Conservation (phyloP, 2,888 invertebrate species). For the Tipula vernalis region DNA sequence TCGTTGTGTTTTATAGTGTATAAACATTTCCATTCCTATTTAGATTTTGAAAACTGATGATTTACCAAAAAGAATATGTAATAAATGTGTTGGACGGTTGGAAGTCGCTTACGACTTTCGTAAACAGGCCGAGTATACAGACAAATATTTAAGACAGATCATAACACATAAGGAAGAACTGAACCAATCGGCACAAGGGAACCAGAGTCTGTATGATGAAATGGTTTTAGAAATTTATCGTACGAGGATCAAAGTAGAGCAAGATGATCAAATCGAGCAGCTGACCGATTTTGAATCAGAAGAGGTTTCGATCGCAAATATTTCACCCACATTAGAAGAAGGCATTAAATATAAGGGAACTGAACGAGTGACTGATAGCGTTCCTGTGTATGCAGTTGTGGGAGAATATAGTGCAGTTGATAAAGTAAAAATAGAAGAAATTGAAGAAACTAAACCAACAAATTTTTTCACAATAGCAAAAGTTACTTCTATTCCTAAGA, state of each 20-base stretch:
- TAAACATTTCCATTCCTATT: neutral
- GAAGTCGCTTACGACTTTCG: conserved; percentile 25
- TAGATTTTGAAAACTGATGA: conserved; percentile 24
- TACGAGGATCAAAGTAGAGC: conserved; percentile 12
- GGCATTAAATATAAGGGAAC: too few species aligned
- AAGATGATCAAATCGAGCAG: conserved; percentile 13
- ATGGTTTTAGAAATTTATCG: neutral
- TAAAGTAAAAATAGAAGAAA: too few species aligned
- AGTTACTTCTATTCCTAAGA: too few species aligned
- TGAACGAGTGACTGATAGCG: too few species aligned
- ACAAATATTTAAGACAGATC: conserved; percentile 23
- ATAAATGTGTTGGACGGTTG: conserved; percentile 22
- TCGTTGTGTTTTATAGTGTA: too few species aligned
- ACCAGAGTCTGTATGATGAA: neutral
- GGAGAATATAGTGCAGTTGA: too few species aligned
- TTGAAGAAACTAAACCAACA: too few species aligned
- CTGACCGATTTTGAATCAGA: too few species aligned
- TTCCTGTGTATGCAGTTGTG: too few species aligned
- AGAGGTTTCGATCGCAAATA: neutral
- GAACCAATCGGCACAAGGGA: conserved; percentile 16
- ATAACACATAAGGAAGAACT: conserved; percentile 24
- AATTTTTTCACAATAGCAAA: too few species aligned
- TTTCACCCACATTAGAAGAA: neutral
- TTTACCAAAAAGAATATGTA: conserved; percentile 24
- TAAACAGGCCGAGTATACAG: conserved; percentile 22